Percentiles rank a stretch among this genome's conserved stretches.
phyloP scores from a whole-genome alignment of 2,888 invertebrate species.

The Drepana falcataria region DNA sequence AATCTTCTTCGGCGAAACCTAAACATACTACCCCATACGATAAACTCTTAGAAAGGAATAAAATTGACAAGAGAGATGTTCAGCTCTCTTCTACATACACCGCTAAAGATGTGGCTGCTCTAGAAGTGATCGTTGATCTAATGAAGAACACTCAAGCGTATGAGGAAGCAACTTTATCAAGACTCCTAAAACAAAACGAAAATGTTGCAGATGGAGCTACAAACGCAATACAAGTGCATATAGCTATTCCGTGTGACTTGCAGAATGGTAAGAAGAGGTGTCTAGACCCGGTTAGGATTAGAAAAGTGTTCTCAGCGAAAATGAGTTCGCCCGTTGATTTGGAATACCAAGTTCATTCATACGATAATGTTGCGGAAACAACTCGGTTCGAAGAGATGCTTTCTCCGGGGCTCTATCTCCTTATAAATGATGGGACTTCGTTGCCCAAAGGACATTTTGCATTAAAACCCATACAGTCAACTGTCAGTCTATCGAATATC shows the following conservation, averaged over 20 bases:
- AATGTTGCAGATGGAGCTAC: slow-evolving; percentile 11
- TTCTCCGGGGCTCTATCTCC: slow-evolving; percentile 47
- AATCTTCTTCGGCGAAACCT: neutral
- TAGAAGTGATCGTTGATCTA: slow-evolving; percentile 56
- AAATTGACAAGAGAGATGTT: slow-evolving; percentile 26
- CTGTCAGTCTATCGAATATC: slow-evolving; percentile 13
- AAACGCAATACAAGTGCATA: slow-evolving; percentile 55
- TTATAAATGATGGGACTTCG: slow-evolving; percentile 36
- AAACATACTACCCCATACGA: neutral
- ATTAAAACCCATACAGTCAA: slow-evolving; percentile 35
- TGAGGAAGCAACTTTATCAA: slow-evolving; percentile 15
- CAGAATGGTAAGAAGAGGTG: slow-evolving; percentile 36
- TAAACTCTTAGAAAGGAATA: slow-evolving; percentile 2
- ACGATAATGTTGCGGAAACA: slow-evolving; percentile 23
- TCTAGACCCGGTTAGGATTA: slow-evolving; percentile 29
- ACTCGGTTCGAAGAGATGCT: slow-evolving; percentile 10
- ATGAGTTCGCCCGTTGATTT: slow-evolving; percentile 56
- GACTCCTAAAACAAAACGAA: slow-evolving; percentile 6
- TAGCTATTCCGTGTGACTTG: slow-evolving; percentile 41
- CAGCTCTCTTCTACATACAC: slow-evolving; percentile 27
- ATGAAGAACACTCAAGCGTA: slow-evolving; percentile 32
- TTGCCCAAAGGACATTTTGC: slow-evolving; percentile 26
- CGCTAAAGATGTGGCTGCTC: slow-evolving; percentile 53
- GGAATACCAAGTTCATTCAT: slow-evolving; percentile 52
- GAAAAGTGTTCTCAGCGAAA: slow-evolving; percentile 54